Evolutionary conservation across 2,888 invertebrate species (phyloP).

Genomic region (Drosophila neotestacea): DNA sequence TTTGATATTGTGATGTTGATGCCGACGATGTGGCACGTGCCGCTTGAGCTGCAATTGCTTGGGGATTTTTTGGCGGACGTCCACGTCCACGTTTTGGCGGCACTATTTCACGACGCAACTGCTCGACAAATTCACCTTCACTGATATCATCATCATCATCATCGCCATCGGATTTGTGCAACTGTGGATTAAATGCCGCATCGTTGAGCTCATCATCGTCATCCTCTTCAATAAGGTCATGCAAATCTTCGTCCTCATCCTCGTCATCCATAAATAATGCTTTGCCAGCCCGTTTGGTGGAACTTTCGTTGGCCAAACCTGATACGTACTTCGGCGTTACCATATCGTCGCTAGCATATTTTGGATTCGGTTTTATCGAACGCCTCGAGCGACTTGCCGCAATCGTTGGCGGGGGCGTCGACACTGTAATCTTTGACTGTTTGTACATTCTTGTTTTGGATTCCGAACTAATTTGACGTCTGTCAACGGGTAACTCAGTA

Average conservation of each 20-base stretch:
- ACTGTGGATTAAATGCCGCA: conserved; percentile 69
- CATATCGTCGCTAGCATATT: conserved; percentile 84
- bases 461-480: conserved; percentile 2
- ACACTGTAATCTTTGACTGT: conserved; percentile 37
- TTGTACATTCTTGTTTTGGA: conserved; percentile 63
- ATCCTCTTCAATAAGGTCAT: conserved; percentile 57
- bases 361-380: conserved; percentile 85
- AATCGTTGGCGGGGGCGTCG: conserved; percentile 75
- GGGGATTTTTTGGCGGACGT: conserved; percentile 63
- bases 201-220: conserved; percentile 66
- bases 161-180: conserved; percentile 71
- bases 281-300: conserved; percentile 30
- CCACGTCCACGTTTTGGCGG: conserved; percentile 70
- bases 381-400: conserved; percentile 83
- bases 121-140: conserved; percentile 58
- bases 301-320: conserved; percentile 32
- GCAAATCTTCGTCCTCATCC: conserved; percentile 65
- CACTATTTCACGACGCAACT: conserved; percentile 52
- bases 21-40: neutral
- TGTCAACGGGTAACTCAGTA: conserved; percentile 18
- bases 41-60: conserved; percentile 20
- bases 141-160: conserved; percentile 67
- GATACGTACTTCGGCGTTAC: conserved; percentile 81
- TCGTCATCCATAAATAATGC: conserved; percentile 61
- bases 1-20: neutral